Conservation (phyloP, 2,113 vertebrate genomes). For the Oryzias curvinotus region DNA sequence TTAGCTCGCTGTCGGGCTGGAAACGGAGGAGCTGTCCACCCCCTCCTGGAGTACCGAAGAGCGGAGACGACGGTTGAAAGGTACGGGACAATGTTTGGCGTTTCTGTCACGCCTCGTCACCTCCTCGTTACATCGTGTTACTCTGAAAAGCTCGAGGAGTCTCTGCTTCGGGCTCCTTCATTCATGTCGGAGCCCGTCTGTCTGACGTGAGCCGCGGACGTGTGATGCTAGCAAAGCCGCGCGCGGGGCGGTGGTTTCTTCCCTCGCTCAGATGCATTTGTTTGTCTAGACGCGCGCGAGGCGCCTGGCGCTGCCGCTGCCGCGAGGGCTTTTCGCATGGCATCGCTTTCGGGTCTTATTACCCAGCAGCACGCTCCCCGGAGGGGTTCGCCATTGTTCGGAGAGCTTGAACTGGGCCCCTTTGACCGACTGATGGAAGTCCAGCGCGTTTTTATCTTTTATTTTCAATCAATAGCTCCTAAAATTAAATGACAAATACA, state of each 20-base stretch:
- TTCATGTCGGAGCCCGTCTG: too few relatives aligned
- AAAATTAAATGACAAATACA: too few relatives aligned
- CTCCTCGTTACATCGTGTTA: too few relatives aligned
- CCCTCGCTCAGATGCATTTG: too few relatives aligned
- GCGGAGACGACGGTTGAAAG: constrained; percentile 25
- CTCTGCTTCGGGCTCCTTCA: too few relatives aligned
- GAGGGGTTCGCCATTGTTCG: constrained; percentile 42
- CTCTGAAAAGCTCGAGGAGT: too few relatives aligned
- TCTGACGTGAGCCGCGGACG: too few relatives aligned
- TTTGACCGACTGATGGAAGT: not conserved
- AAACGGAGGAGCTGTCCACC: constrained; percentile 13
- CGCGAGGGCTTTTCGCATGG: not conserved
- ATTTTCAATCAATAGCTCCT: too few relatives aligned
- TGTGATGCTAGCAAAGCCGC: too few relatives aligned
- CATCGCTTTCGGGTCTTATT: not conserved
- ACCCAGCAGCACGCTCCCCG: too few relatives aligned
- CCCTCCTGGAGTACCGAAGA: constrained; percentile 4
- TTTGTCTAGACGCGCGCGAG: too few relatives aligned
- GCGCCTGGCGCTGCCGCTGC: not conserved
- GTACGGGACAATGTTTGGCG: constrained; percentile 28
- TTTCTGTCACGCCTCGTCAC: not conserved
- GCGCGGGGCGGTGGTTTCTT: too few relatives aligned
- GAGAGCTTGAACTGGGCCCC: constrained; percentile 39
- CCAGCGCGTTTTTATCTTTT: not conserved
- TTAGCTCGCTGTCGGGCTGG: not conserved